A percentile compares a stretch with the other conserved stretches of the same genome.
These are phyloP conservation scores for Scaptomyza reducta DNA, from an alignment of 2,888 invertebrate species.

Conservation along the genomic window DNA sequence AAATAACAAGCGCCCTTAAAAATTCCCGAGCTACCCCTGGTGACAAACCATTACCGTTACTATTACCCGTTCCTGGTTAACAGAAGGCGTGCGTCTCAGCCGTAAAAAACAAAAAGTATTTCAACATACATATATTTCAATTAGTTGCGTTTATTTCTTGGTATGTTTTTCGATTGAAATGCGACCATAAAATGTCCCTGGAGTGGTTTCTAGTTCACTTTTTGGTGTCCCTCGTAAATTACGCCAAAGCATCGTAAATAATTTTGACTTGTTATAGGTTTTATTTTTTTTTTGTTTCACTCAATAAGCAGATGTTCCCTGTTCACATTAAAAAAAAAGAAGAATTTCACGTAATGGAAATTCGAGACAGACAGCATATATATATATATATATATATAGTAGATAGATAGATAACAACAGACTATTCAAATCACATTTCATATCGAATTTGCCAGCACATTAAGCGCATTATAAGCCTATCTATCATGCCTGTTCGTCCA, in stretches of 20 bases:
- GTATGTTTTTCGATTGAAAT: conserved; percentile 21
- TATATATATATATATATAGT: background rate
- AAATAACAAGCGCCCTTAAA: conserved; percentile 69
- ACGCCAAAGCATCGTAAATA: conserved; percentile 69
- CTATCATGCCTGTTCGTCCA: conserved; percentile 1
- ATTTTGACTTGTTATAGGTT: conserved; percentile 71
- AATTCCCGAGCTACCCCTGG: conserved; percentile 39
- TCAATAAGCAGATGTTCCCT: conserved; percentile 56
- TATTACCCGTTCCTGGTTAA: conserved; percentile 20
- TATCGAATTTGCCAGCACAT: conserved; percentile 63
- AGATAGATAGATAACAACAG: conserved; percentile 5
- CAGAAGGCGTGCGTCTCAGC: conserved; percentile 50
- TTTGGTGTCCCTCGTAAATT: conserved; percentile 67
- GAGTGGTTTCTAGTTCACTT: conserved; percentile 68
- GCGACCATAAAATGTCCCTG: conserved; percentile 64
- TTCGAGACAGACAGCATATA: background rate
- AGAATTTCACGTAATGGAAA: conserved; percentile 22
- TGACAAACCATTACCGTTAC: conserved; percentile 28
- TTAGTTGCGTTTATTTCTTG: conserved; percentile 57
- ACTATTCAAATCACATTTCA: conserved; percentile 54
- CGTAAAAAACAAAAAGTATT: conserved; percentile 52
- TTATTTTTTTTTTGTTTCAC: conserved; percentile 12
- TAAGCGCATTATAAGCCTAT: conserved; percentile 51
- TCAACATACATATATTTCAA: conserved; percentile 67
- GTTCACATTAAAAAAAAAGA: conserved; percentile 10